Evolutionary conservation across 2,888 invertebrate genomes (phyloP), one percentile per base, ranked within the genome.

Genomic region (Lysandra coridon): DNA sequence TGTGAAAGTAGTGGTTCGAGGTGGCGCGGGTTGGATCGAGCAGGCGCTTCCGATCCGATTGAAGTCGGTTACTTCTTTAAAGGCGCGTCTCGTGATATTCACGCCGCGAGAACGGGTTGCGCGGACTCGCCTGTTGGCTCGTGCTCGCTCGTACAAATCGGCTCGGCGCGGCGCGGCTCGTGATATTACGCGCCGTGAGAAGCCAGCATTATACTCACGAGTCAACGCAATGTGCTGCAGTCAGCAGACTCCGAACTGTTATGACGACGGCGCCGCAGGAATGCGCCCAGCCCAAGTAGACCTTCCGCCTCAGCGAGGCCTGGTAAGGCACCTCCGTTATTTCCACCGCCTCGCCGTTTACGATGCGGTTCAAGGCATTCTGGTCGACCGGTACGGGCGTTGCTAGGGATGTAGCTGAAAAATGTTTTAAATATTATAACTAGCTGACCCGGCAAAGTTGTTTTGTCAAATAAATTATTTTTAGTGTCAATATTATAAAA

Each of bases 251-350:
- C 78, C 83, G 87, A 3, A 83, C 79, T 7, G 85, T 85, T 57
- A 95, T 87, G 57, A 95, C 83, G 17, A 88, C 86, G 4, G 91
- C 94, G 49, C 95, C 95, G 85, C 95, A 95, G 1, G 85, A 86
- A 80, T 93, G 92, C 3, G 85, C 81, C 90, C 91, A 94, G 17
- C 90, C 89, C 1, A 85, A 80, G 0, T 82, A 4, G 0, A 85
- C 84, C 80, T 81, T 87, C 44, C 89, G 85, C 14, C 88, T 86
- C 73, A 94, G 80, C 23, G 90, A 84, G 1, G 91, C 93, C 82
- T 93, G 93, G 83, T 95, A 95, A 5, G 94, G 94, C 14, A 93
- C 85, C 73, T 90, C 87, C 2, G 84, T 87, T 79, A 95, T 93
- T 82, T 91, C 88, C 49, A 92, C 89, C 83, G 87, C 88, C 82